These are phyloP conservation scores for Lottia gigantea DNA, from an alignment of 2,888 invertebrate species.

Conservation along the genomic window DNA sequence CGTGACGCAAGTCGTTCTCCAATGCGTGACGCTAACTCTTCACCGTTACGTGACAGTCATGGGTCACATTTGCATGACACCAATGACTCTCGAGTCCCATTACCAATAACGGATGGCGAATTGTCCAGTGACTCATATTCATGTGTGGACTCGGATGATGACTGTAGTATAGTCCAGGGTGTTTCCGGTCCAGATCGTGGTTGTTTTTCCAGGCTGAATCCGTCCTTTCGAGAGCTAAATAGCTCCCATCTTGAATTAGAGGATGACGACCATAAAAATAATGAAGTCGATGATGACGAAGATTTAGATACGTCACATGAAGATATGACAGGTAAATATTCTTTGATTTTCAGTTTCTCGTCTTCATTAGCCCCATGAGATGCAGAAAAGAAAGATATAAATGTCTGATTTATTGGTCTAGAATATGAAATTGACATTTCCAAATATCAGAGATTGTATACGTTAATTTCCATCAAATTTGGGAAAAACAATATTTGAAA, in stretches of 20 bases:
- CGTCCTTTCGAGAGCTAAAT: neutral
- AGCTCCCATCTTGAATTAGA: neutral
- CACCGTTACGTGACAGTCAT: neutral
- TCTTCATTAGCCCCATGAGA: no score
- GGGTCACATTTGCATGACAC: no score
- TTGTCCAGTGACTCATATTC: neutral
- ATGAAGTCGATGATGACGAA: neutral
- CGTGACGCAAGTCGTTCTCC: neutral
- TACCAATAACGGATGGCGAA: neutral
- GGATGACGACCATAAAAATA: neutral
- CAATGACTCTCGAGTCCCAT: neutral
- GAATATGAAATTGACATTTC: no score
- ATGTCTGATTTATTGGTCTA: no score
- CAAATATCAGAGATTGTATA: no score
- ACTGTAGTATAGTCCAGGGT: neutral
- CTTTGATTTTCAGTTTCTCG: no score
- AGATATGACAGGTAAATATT: neutral
- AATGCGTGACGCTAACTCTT: neutral
- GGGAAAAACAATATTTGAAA: no score
- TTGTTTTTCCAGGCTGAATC: neutral
- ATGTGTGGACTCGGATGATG: neutral
- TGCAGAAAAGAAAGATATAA: no score
- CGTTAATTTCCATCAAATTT: no score
- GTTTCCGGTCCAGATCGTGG: neutral
- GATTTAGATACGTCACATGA: conserved; percentile 3